These are phyloP conservation scores for Deilephila porcellus DNA, from an alignment of 2,888 invertebrate genomes.

Conservation along the genomic window DNA sequence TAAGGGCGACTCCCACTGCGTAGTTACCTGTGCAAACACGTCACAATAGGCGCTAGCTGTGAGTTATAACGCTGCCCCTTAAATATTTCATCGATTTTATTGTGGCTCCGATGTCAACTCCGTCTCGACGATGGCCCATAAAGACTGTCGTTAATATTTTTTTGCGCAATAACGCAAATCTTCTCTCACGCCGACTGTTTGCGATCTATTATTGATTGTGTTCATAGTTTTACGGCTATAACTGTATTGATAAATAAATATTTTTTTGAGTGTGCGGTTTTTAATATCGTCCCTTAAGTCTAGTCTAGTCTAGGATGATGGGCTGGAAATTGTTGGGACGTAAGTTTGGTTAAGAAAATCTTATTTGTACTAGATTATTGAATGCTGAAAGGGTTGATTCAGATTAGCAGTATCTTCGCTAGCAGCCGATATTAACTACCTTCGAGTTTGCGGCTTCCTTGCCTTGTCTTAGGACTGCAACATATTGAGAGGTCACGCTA, in stretches of 20 bases:
- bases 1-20: slow-evolving; percentile 60
- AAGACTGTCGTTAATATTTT: slow-evolving; percentile 68
- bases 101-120: slow-evolving; percentile 83
- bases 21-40: slow-evolving; percentile 73
- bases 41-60: slow-evolving; percentile 66
- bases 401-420: too few species aligned
- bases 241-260: neutral
- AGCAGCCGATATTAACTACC: too few species aligned
- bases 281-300: neutral
- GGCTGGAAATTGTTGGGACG: too few species aligned
- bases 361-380: too few species aligned
- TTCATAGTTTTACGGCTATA: neutral
- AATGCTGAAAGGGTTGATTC: too few species aligned
- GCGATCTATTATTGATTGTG: slow-evolving; percentile 33
- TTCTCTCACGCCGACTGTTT: slow-evolving; percentile 64
- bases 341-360: too few species aligned
- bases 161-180: slow-evolving; percentile 67
- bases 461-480: too few species aligned
- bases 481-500: too few species aligned
- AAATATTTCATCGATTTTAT: slow-evolving; percentile 85
- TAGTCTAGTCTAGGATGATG: too few species aligned
- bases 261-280: neutral
- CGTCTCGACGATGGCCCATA: slow-evolving; percentile 77
- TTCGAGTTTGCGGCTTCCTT: too few species aligned
- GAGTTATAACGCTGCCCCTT: slow-evolving; percentile 75